Conservation (phyloP, 2,797 vertebrate species). For the Esox masquinongy region DNA sequence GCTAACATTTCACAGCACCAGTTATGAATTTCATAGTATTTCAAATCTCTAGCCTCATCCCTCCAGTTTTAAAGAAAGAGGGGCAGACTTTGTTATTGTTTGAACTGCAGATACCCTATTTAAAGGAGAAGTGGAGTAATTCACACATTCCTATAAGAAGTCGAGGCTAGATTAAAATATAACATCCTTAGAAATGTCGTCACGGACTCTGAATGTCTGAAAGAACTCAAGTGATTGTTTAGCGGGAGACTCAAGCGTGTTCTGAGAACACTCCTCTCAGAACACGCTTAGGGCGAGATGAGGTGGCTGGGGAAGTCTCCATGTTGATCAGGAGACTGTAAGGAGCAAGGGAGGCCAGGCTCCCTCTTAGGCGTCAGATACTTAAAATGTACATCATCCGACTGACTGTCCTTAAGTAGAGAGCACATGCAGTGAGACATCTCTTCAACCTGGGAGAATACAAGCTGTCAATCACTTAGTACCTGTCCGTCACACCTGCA, state of each 20-base stretch:
- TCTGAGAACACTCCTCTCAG: neutral
- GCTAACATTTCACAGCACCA: no score
- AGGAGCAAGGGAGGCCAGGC: neutral
- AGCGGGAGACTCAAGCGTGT: neutral
- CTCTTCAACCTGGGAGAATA: neutral
- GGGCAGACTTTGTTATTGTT: no score
- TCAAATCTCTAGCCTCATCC: no score
- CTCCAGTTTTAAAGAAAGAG: no score
- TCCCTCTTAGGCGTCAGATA: neutral
- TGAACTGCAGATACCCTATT: neutral
- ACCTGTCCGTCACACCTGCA: neutral
- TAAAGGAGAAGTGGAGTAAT: neutral
- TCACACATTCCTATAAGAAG: neutral
- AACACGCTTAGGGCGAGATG: neutral
- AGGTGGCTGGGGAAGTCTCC: neutral
- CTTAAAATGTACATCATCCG: neutral
- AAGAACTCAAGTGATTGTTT: neutral
- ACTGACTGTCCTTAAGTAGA: neutral
- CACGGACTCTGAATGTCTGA: neutral
- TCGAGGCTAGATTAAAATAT: neutral
- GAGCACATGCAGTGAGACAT: neutral
- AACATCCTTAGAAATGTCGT: neutral
- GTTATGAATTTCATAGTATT: no score
- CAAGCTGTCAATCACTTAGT: conserved; percentile 1
- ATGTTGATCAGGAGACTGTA: neutral